Conservation (phyloP, 2,888 invertebrate species). For the Sussaba pulchella region DNA sequence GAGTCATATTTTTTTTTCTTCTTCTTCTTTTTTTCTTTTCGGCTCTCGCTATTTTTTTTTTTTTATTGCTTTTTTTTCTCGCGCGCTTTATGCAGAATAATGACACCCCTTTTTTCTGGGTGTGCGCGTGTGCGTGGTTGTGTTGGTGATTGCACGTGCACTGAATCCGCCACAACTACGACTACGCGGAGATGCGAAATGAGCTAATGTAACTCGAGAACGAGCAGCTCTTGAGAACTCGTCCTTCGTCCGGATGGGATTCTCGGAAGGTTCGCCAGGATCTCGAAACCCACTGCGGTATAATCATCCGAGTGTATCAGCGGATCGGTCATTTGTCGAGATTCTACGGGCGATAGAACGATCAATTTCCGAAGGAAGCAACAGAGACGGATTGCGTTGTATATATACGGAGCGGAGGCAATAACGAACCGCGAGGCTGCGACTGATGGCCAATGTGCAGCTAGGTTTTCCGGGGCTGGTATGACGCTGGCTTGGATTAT, state of each 20-base stretch:
- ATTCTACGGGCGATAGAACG: slow-evolving; percentile 8
- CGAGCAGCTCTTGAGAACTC: neutral
- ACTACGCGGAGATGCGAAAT: neutral
- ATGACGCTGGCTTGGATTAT: no score
- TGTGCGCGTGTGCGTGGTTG: neutral
- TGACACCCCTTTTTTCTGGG: slow-evolving; percentile 1
- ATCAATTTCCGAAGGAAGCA: slow-evolving; percentile 20
- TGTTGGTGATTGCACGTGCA: no score
- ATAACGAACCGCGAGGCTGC: slow-evolving; percentile 4
- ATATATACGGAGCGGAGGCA: neutral
- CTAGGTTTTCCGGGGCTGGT: no score
- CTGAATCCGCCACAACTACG: neutral
- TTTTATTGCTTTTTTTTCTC: neutral
- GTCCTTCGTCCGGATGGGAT: slow-evolving; percentile 12
- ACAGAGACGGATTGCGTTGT: slow-evolving; percentile 6
- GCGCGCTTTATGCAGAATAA: slow-evolving; percentile 11
- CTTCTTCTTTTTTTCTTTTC: neutral
- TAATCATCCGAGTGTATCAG: slow-evolving; percentile 14
- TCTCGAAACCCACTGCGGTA: neutral
- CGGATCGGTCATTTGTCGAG: slow-evolving; percentile 1
- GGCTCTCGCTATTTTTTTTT: neutral
- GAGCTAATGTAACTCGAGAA: slow-evolving; percentile 24
- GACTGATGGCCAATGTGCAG: no score
- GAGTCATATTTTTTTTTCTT: slow-evolving; percentile 20
- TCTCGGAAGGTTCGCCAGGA: slow-evolving; percentile 22